phyloP scores from a whole-genome alignment of 2,113 vertebrate genomes.

The Uropsilus gracilis region DNA sequence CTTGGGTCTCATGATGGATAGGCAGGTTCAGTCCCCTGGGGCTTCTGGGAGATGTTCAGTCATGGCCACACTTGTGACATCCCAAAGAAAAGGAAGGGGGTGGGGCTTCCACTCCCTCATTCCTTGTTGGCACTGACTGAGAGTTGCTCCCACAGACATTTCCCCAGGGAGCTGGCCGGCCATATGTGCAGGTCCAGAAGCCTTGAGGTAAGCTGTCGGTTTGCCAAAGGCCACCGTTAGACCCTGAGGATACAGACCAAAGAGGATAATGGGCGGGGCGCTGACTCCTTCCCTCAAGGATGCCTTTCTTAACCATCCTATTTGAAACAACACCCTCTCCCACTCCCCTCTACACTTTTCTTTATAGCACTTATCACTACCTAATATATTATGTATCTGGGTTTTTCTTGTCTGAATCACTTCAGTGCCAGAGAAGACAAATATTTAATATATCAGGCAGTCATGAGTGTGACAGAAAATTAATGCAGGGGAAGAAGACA shows the following conservation, averaged over 20 bases:
- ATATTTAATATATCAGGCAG: background rate
- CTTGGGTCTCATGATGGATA: too few species aligned
- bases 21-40: too few species aligned
- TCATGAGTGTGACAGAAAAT: background rate
- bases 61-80: too few species aligned
- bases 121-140: background rate
- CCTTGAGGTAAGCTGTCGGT: background rate
- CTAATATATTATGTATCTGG: background rate
- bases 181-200: background rate
- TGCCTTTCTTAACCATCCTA: background rate
- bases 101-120: too few species aligned
- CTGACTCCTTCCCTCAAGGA: too few species aligned
- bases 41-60: background rate
- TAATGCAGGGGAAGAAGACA: background rate
- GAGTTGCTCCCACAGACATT: background rate
- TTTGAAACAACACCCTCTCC: background rate
- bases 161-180: background rate
- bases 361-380: background rate
- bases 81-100: background rate
- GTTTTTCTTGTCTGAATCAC: background rate
- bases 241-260: background rate
- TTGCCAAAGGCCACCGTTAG: accelerated
- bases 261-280: background rate
- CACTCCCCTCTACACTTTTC: background rate
- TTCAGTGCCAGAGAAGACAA: background rate